A percentile compares a stretch with the other conserved stretches of the same genome.
phyloP scores from a whole-genome alignment of 2,797 vertebrate genomes.

The Sebastes wilsoni region DNA sequence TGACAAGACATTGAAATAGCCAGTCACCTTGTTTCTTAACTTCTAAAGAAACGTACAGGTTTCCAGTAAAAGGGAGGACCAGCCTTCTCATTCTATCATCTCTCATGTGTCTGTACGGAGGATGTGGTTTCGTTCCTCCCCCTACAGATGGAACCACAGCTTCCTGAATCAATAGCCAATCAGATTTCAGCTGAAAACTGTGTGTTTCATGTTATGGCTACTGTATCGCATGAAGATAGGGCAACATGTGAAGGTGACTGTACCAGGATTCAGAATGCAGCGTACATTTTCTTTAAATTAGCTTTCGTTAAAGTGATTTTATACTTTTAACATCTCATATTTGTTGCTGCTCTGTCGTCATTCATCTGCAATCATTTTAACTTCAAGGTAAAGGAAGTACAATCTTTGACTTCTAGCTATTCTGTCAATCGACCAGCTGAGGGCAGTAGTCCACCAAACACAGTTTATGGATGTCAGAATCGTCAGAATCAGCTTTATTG shows the following conservation, averaged over 20 bases:
- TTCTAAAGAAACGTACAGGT: background rate
- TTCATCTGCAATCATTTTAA: background rate
- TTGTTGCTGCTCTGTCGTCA: background rate
- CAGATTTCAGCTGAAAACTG: background rate
- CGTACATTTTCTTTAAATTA: background rate
- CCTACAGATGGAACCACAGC: constrained; percentile 32
- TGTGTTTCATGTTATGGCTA: background rate
- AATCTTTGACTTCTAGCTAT: background rate
- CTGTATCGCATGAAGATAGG: background rate
- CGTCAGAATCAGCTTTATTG: background rate
- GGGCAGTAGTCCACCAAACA: constrained; percentile 36
- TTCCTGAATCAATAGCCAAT: constrained; percentile 54
- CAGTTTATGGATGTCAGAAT: background rate
- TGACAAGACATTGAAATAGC: background rate
- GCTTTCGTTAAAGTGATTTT: background rate
- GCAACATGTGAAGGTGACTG: background rate
- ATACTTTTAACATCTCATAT: background rate
- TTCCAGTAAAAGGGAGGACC: constrained; percentile 21
- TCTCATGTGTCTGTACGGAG: constrained; percentile 2
- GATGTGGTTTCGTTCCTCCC: constrained; percentile 43
- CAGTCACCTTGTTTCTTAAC: background rate
- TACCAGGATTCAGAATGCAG: background rate
- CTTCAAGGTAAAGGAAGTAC: background rate
- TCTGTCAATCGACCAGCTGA: constrained; percentile 25
- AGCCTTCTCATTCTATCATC: background rate